Evolutionary conservation across 2,797 vertebrate species (phyloP), one percentile per base, ranked within the genome.

Genomic region (Lycodopsis pacificus): DNA sequence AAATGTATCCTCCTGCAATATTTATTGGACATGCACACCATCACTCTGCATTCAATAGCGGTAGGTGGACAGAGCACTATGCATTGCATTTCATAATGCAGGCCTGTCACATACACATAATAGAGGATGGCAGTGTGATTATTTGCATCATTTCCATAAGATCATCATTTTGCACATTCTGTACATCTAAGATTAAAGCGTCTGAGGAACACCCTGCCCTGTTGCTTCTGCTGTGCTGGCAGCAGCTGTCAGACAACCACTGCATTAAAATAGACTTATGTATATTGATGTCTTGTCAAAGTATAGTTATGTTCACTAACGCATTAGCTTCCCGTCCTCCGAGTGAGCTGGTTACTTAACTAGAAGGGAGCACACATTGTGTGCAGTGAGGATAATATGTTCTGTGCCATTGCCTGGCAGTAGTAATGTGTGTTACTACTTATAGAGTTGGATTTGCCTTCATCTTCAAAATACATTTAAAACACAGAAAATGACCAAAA

Each of bases 111-210:
- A 68, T 70, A 76, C 77, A 34, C 62, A 66, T 93, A 91, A 92
- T 89, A 85, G 80, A 88, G 79, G 78, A 89, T 84, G 82, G 79
- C 83, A 75, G 83, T 71, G 77, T 84, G 90, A 90, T 91, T 90
- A 92, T 94, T 92, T 92, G 84, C 86, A 87, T 91, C 65, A 88
- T 92, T 91, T 92, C 88, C 89, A 91, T 88, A 82, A 87, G 79
- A 89, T 90, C 88, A 85, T 91, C 86, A 91, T 91, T 92, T 88
- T 91, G 86, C 81, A 85, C 81, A 85, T 89, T 90, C 82, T 86
- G 81, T 87, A 83, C 85, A 80, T 85, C 68, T 83, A 77, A 88
- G 89, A 90, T 92, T 82, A 91, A 88, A 89, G 86, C 20, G 1
- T 84, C n/a, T 68, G 81, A 83, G 75, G 73, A 86, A 79, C 81